phyloP scores from a whole-genome alignment of 2,797 vertebrate species.

The Natrix natrix region DNA sequence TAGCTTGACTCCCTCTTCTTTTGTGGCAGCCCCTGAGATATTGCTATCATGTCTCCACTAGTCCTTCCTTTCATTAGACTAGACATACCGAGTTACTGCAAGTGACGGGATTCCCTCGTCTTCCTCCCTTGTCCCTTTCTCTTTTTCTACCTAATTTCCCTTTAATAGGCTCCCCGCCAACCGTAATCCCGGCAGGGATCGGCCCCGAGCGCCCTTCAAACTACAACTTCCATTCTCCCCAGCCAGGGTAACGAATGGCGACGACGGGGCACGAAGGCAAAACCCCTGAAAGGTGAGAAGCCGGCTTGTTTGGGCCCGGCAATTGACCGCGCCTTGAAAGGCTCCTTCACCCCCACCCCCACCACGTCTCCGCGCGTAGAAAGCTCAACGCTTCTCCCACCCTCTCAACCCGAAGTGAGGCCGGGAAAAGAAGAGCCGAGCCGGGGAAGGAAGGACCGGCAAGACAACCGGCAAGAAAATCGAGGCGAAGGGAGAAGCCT shows the following conservation, averaged over 20 bases:
- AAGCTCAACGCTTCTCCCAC: background rate
- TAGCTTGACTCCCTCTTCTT: no score
- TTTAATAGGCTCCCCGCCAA: background rate
- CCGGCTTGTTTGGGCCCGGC: background rate
- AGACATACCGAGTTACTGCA: no score
- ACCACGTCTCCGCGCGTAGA: no score
- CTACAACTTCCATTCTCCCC: background rate
- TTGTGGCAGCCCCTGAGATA: no score
- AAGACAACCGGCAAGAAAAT: background rate
- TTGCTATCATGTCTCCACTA: no score
- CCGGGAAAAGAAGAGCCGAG: background rate
- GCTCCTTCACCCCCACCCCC: no score
- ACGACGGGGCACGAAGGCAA: background rate
- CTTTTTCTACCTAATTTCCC: background rate
- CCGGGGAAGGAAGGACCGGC: background rate
- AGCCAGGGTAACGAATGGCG: background rate
- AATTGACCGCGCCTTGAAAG: background rate
- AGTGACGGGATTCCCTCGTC: background rate
- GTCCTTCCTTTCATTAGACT: no score
- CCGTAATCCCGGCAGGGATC: background rate
- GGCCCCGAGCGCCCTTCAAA: background rate
- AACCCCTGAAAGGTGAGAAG: background rate
- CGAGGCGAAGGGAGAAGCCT: background rate
- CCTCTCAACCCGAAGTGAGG: background rate
- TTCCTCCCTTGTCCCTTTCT: background rate